phyloP scores from a whole-genome alignment of 2,888 invertebrate species.

The Polydrusus cervinus region DNA sequence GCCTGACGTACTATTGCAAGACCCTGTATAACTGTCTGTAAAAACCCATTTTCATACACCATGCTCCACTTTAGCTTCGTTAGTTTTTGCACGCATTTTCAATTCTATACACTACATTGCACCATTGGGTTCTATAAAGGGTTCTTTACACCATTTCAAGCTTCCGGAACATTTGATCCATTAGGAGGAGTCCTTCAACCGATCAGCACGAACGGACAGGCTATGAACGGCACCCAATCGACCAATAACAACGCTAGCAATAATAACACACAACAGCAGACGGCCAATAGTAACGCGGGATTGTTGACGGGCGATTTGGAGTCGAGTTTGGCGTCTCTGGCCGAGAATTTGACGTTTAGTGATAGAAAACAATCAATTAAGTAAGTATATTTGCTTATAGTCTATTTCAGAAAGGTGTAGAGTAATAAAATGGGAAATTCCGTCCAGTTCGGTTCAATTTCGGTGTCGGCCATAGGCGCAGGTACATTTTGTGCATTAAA shows the following conservation, averaged over 20 bases:
- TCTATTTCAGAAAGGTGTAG: too few species aligned
- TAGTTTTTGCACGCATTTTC: neutral
- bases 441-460: too few species aligned
- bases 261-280: constrained; percentile 57
- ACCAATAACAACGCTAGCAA: constrained; percentile 33
- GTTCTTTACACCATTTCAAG: constrained; percentile 22
- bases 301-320: constrained; percentile 95
- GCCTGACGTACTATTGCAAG: too few species aligned
- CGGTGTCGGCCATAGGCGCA: neutral
- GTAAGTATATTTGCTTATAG: constrained; percentile 79
- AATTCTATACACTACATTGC: neutral
- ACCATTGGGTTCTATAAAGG: constrained; percentile 14
- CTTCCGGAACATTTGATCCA: constrained; percentile 79
- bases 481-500: too few species aligned
- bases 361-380: constrained; percentile 80
- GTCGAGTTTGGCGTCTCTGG: constrained; percentile 92
- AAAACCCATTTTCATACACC: neutral
- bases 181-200: constrained; percentile 83
- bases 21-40: too few species aligned
- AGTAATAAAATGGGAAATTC: too few species aligned
- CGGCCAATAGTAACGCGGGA: constrained; percentile 69
- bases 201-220: constrained; percentile 65
- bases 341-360: constrained; percentile 93
- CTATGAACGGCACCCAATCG: constrained; percentile 55
- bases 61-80: constrained; percentile 9